phyloP scores from a whole-genome alignment of 2,888 invertebrate species.

The Alsophila aescularia region DNA sequence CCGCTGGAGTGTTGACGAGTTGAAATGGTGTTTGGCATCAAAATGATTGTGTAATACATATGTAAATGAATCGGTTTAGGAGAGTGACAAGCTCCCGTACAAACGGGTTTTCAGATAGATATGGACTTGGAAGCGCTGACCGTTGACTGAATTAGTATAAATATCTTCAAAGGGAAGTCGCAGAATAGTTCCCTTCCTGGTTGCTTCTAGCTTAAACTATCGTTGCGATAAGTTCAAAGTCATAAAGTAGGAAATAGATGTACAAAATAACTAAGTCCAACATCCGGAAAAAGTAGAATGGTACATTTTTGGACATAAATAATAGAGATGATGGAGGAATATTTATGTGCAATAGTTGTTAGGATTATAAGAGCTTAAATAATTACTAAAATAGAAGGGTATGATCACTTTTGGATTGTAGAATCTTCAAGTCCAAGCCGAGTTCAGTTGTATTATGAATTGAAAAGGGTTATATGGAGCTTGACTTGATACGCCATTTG shows the following conservation, averaged over 20 bases:
- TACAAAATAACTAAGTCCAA: background rate
- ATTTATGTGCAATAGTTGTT: constrained; percentile 14
- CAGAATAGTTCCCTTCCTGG: background rate
- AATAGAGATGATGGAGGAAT: background rate
- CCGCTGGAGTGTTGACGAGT: no score
- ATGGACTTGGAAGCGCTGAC: no score
- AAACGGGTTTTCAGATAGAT: no score
- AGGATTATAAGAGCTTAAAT: constrained; percentile 24
- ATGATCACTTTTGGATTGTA: constrained; percentile 22
- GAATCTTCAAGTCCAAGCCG: constrained; percentile 6
- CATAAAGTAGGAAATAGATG: background rate
- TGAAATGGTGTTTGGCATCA: no score
- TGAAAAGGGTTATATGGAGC: constrained; percentile 15
- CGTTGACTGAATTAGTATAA: no score
- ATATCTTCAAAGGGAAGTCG: no score
- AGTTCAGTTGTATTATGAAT: constrained; percentile 10
- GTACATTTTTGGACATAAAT: background rate
- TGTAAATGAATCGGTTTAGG: no score
- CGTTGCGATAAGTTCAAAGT: background rate
- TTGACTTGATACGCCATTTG: constrained; percentile 19
- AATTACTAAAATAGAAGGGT: constrained; percentile 11
- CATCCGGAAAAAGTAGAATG: background rate
- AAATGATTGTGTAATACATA: no score
- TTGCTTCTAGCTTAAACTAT: background rate
- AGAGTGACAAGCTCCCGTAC: no score